Evolutionary conservation across 2,113 vertebrate genomes (phyloP).

Genomic region (Capricornis sumatraensis): DNA sequence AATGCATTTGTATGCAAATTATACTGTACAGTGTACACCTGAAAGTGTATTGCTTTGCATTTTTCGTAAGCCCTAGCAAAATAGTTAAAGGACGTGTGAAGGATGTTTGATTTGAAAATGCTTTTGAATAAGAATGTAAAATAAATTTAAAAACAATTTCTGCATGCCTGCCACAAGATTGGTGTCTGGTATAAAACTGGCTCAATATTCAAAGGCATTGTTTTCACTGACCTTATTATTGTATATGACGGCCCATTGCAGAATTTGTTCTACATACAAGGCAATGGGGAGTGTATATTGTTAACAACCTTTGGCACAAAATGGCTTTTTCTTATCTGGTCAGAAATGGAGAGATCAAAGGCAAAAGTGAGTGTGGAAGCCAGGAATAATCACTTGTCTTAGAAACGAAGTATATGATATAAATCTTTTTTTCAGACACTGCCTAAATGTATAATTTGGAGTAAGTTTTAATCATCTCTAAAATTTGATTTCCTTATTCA

Average conservation of each 20-base stretch:
- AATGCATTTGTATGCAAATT: constrained; percentile 77
- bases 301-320: neutral
- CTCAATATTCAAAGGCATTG: constrained; percentile 19
- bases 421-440: neutral
- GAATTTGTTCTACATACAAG: neutral
- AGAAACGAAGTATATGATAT: neutral
- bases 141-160: constrained; percentile 65
- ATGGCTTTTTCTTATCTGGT: neutral
- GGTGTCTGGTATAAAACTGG: constrained; percentile 11
- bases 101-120: constrained; percentile 71
- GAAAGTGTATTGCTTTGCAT: constrained; percentile 71
- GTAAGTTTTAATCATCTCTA: neutral
- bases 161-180: constrained; percentile 19
- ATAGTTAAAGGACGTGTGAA: constrained; percentile 71
- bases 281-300: neutral
- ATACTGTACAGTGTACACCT: constrained; percentile 62
- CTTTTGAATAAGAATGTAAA: constrained; percentile 70
- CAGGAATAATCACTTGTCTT: neutral
- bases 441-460: neutral
- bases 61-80: constrained; percentile 68
- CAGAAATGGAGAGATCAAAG: neutral
- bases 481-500: constrained; percentile 5
- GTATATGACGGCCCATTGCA: neutral
- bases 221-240: constrained; percentile 52
- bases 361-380: neutral